phyloP scores from a whole-genome alignment of 2,113 vertebrate species.

The Macaca fascicularis region DNA sequence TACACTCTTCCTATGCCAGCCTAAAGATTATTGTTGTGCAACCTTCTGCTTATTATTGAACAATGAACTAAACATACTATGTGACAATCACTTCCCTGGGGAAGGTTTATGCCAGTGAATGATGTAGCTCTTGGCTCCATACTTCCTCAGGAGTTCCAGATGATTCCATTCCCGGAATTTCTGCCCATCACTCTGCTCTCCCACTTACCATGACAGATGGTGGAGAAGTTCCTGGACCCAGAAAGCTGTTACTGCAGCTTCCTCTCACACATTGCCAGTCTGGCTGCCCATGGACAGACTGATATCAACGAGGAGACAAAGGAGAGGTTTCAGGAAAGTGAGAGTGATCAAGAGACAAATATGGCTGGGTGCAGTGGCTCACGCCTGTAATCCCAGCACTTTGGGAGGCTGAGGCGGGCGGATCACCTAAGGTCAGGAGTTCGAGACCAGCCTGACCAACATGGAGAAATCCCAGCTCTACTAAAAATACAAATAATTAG shows the following conservation, averaged over 20 bases:
- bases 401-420: too few species aligned
- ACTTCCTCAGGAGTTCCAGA: background rate
- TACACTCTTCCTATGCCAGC: background rate
- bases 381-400: too few species aligned
- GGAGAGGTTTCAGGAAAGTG: background rate
- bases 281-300: background rate
- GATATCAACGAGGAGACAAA: background rate
- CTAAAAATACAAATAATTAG: too few species aligned
- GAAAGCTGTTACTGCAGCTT: background rate
- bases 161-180: background rate
- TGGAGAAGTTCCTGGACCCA: background rate
- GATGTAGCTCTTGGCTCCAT: background rate
- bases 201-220: background rate
- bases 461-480: too few species aligned
- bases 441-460: too few species aligned
- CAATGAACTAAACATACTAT: background rate
- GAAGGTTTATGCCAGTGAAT: background rate
- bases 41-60: background rate
- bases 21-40: background rate
- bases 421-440: too few species aligned
- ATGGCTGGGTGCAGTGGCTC: too few species aligned
- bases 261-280: background rate
- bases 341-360: background rate
- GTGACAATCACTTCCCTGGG: background rate
- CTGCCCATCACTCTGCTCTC: background rate